phyloP scores from a whole-genome alignment of 2,113 vertebrate species.

The Zosterops japonicus region DNA sequence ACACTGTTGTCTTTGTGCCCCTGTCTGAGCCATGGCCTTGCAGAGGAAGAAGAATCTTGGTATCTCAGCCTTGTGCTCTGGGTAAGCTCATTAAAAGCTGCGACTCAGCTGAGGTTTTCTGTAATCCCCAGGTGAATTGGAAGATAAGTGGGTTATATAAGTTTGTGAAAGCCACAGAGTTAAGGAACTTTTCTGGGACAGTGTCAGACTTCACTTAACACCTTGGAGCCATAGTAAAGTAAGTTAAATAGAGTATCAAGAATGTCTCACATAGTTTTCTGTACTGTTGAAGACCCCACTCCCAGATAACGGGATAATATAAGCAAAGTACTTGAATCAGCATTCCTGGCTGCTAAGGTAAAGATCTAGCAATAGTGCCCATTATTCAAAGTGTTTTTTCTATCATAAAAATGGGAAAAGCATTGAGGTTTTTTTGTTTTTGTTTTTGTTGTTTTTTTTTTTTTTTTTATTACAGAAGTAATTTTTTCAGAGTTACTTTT shows the following conservation, averaged over 20 bases:
- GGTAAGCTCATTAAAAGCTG: not conserved
- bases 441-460: not conserved
- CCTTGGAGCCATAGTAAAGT: constrained; percentile 3
- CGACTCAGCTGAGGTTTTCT: not conserved
- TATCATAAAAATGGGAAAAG: not conserved
- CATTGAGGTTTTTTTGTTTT: not conserved
- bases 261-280: constrained; percentile 43
- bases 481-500: not conserved
- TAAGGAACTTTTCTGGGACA: constrained; percentile 23
- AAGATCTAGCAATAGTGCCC: not conserved
- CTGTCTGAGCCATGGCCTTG: not conserved
- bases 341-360: not conserved
- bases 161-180: not conserved
- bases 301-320: constrained; percentile 29
- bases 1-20: not conserved
- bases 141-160: not conserved
- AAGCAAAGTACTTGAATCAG: not conserved
- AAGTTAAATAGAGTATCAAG: constrained; percentile 46
- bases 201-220: constrained; percentile 64
- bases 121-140: constrained; percentile 9
- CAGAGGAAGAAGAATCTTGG: not conserved
- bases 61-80: not conserved
- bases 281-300: not conserved
- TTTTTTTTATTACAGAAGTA: not conserved
- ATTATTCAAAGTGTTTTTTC: not conserved